phyloP scores from a whole-genome alignment of 2,888 invertebrate species.

The Magallana nippona region DNA sequence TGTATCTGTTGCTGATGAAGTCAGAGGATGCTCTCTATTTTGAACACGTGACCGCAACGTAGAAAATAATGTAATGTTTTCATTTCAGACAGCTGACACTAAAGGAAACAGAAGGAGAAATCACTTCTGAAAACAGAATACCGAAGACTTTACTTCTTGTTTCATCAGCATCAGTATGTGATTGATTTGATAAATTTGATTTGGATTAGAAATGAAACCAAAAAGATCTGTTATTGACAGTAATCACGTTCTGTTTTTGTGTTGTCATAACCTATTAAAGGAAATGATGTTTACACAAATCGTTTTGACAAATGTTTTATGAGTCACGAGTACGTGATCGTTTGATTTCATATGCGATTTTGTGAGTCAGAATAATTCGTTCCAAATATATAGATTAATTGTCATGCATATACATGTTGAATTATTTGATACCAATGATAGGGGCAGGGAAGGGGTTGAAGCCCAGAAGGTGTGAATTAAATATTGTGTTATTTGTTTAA shows the following conservation, averaged over 20 bases:
- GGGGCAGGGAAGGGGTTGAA: constrained; percentile 5
- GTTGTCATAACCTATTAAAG: constrained; percentile 24
- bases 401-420: neutral
- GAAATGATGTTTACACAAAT: constrained; percentile 6
- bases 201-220: neutral
- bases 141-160: too few relatives aligned
- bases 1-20: neutral
- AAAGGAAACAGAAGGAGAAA: constrained; percentile 49
- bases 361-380: neutral
- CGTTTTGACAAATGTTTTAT: neutral
- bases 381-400: neutral
- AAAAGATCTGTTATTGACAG: neutral
- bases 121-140: too few relatives aligned
- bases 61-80: constrained; percentile 68
- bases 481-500: too few relatives aligned
- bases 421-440: neutral
- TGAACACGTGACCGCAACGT: constrained; percentile 42
- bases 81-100: constrained; percentile 63
- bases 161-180: too few relatives aligned
- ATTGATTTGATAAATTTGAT: neutral
- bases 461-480: too few relatives aligned
- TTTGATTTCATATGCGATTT: neutral
- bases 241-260: neutral
- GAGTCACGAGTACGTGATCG: neutral
- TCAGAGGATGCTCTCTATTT: constrained; percentile 41